Percentiles rank a stretch among this genome's conserved stretches.
Evolutionary conservation across 37 sponge, comb jelly and placozoan species (phyloP).

Genomic region (Beroe ovata): DNA sequence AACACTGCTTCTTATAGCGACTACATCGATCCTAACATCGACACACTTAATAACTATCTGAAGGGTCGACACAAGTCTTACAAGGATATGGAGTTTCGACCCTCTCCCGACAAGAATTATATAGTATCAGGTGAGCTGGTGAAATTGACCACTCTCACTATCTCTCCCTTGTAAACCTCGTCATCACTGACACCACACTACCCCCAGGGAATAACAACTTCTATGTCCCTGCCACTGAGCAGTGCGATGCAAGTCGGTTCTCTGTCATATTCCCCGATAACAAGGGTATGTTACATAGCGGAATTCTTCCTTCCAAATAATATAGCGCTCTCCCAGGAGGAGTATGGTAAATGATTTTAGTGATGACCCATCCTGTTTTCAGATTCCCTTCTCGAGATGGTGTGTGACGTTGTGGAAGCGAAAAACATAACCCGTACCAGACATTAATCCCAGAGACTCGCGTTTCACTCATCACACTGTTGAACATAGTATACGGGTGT

Average conservation of each 20-base stretch:
- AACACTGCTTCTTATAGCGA: slow-evolving; percentile 61
- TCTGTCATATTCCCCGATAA: slow-evolving; percentile 36
- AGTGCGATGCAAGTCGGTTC: slow-evolving; percentile 20
- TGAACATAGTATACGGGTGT: too few relatives aligned
- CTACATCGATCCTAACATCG: slow-evolving; percentile 60
- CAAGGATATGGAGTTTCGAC: slow-evolving; percentile 6
- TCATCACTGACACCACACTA: neutral
- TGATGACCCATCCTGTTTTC: too few relatives aligned
- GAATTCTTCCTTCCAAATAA: too few relatives aligned
- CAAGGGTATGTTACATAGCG: too few relatives aligned
- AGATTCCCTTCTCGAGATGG: slow-evolving; percentile 65
- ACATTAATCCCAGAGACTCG: neutral
- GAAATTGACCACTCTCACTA: too few relatives aligned
- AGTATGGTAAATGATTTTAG: too few relatives aligned
- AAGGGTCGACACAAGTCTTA: slow-evolving; percentile 40
- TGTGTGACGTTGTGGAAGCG: slow-evolving; percentile 58
- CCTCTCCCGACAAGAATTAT: slow-evolving; percentile 41
- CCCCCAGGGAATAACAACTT: slow-evolving; percentile 34
- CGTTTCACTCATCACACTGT: too few relatives aligned
- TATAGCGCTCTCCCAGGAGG: too few relatives aligned
- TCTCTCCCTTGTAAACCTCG: too few relatives aligned
- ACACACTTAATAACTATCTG: slow-evolving; percentile 55
- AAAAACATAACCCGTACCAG: slow-evolving; percentile 45
- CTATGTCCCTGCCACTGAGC: slow-evolving; percentile 32
- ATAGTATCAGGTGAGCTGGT: slow-evolving; percentile 63